Evolutionary conservation across 2,797 vertebrate genomes (phyloP).

Genomic region (Pangasius mekongensis): DNA sequence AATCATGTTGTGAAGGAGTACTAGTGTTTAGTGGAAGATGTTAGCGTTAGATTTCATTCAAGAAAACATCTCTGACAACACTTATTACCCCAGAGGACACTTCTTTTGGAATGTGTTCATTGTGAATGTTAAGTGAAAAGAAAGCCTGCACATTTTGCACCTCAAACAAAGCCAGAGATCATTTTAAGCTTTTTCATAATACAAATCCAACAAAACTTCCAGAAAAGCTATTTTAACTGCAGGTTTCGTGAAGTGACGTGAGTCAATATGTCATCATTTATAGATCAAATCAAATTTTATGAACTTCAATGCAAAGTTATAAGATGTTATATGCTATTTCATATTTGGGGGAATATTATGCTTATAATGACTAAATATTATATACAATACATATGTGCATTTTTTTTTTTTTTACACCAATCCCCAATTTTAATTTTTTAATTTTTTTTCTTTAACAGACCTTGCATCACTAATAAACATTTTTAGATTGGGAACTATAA

Average conservation of each 20-base stretch:
- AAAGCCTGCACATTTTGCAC: background rate
- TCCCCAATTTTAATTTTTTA: background rate
- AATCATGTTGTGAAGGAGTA: background rate
- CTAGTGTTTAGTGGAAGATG: background rate
- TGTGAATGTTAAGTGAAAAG: background rate
- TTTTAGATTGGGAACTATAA: background rate
- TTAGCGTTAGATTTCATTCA: background rate
- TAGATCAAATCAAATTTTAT: background rate
- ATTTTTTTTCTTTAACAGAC: background rate
- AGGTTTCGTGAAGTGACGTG: background rate
- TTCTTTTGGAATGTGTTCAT: background rate
- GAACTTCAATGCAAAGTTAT: background rate
- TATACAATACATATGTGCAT: background rate
- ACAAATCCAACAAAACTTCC: background rate
- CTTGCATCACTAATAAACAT: background rate
- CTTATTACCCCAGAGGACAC: background rate
- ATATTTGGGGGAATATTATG: background rate
- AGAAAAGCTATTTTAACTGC: background rate
- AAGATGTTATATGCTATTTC: no score
- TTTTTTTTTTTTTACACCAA: background rate
- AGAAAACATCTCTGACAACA: background rate
- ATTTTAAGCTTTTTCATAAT: background rate
- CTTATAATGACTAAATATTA: background rate
- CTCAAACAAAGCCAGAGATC: background rate
- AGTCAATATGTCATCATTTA: background rate